These are phyloP conservation scores for Epizoanthus scotinus DNA, from an alignment of 92 coral and sea anemone genomes.

Conservation along the genomic window DNA sequence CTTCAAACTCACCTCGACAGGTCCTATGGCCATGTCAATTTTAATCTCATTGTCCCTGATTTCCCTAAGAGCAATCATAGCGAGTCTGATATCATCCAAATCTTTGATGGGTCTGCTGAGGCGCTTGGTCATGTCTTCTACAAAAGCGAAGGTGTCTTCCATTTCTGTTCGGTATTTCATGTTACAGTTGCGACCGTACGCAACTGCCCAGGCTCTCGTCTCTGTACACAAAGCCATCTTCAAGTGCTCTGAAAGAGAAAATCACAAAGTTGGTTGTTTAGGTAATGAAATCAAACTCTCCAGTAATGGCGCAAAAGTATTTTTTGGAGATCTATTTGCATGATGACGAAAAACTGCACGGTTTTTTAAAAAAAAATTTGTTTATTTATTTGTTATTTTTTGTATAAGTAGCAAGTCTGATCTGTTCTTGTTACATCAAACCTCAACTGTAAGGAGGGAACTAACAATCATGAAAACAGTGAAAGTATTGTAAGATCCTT, in stretches of 20 bases:
- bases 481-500: no score
- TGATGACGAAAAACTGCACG: not conserved
- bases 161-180: conserved; percentile 82
- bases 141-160: conserved; percentile 79
- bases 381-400: no score
- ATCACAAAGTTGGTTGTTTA: not conserved
- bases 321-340: no score
- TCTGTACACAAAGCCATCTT: conserved; percentile 89
- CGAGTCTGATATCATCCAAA: conserved; percentile 89
- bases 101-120: conserved; percentile 91
- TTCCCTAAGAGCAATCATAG: conserved; percentile 84
- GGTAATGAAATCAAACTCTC: not conserved
- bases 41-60: conserved; percentile 86
- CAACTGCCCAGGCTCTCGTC: conserved; percentile 88
- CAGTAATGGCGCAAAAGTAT: no score
- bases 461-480: no score
- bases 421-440: no score
- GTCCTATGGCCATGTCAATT: conserved; percentile 89
- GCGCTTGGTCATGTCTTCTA: conserved; percentile 89
- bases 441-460: no score
- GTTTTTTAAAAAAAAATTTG: no score
- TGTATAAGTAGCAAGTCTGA: not conserved
- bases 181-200: conserved; percentile 82
- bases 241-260: conserved; percentile 62
- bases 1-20: conserved; percentile 75